Evolutionary conservation across 2,113 vertebrate genomes (phyloP), one percentile per base, ranked within the genome.

Genomic region (Amphiprion percula): DNA sequence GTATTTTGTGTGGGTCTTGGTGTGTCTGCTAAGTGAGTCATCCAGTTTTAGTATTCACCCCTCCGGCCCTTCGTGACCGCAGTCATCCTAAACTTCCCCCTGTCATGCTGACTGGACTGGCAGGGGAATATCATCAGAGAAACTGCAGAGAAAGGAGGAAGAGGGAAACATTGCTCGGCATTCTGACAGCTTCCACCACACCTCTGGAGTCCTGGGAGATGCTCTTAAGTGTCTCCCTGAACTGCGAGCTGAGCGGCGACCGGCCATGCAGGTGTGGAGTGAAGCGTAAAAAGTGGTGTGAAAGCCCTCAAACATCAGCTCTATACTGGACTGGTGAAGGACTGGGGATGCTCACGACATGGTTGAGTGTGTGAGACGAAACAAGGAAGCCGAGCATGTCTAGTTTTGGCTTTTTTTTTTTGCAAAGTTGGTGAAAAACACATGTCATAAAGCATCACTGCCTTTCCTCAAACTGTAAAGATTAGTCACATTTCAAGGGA

Each of bases 141-240:
- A 58, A 54, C 19, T 14, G 37, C 1, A 14, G 23, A 55, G 6
- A 69, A 56, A 44, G 41, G 41, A 44, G 14, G 4, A 46, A 30
- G 33, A 56, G 0, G 33, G 30, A 37, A 73, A 39, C 59, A 10
- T 2, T 4, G 16, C 52, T n/a, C 0, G 0, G 1, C 1, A 0
- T 26, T 86, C 63, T 75, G 54, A 71, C 63, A 82, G 60, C 33
- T 39, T 47, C 52, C 72, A 16, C 28, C 73, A 15, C 33, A 16
- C 23, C 66, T 33, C 61, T 28, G n/a, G 8, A 66, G 17, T 5
- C 60, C 59, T 1, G 59, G 5, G 63, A 68, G 73, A 72, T 7
- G 0, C 33, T 50, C 55, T 56, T 1, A 8, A 39, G 56, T 24
- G 3, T 0, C 41, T 72, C 55, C 50, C 41, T 0, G 44, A 63